Conservation (phyloP, 2,797 vertebrate genomes). For the Rhadinocentrus ornatus region DNA sequence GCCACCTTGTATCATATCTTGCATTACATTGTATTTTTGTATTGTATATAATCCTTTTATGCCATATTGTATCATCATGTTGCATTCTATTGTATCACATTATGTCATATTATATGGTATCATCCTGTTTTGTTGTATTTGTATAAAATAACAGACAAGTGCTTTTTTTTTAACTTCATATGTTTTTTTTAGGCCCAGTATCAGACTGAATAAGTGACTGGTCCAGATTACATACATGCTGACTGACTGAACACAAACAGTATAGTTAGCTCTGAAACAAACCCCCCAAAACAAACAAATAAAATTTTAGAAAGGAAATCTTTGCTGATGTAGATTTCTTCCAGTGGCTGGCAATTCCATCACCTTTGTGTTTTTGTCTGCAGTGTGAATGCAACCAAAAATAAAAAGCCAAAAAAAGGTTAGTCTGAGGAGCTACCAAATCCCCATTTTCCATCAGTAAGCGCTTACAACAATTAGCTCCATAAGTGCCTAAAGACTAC, state of each 20-base stretch:
- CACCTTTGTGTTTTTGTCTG: background rate
- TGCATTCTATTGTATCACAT: background rate
- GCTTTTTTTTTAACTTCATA: too few relatives aligned
- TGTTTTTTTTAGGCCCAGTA: background rate
- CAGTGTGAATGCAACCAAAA: background rate
- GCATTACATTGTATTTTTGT: too few relatives aligned
- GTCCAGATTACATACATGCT: background rate
- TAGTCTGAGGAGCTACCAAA: background rate
- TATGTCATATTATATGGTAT: background rate
- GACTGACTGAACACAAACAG: background rate
- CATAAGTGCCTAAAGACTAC: background rate
- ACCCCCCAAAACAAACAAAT: background rate
- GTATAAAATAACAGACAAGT: background rate
- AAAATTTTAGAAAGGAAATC: background rate
- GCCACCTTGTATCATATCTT: too few relatives aligned
- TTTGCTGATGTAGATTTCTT: background rate
- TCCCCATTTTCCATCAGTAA: background rate
- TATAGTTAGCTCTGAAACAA: too few relatives aligned
- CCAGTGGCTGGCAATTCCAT: background rate
- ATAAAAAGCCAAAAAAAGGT: background rate
- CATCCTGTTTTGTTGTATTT: background rate
- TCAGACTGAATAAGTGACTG: background rate
- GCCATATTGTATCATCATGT: background rate
- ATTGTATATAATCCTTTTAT: background rate
- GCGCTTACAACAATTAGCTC: background rate